Evolutionary conservation across 2,113 vertebrate genomes (phyloP), one percentile per base, ranked within the genome.

Genomic region (Oryzias curvinotus): DNA sequence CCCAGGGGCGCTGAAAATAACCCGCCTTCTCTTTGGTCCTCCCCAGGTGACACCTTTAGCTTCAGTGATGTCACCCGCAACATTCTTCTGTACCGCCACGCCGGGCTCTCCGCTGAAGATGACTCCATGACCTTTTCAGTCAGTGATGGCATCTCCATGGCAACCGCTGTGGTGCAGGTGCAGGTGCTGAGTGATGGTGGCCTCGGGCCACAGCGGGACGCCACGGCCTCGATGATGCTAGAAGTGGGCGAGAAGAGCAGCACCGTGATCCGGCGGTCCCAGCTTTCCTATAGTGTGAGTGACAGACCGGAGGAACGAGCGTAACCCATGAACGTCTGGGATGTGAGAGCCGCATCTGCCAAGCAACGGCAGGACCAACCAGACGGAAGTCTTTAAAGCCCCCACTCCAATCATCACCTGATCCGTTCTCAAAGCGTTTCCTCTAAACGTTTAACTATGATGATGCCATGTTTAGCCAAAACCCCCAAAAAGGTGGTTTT

Each of bases 91-190:
- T 99, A 99, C 14, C 77, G 91, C 1, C 97, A 98, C 0, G 87
- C 92, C 0, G 95, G 95, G 4, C 93, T 92, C 1, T 73, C 85
- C 8, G 66, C 78, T 1, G 82, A 67, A 25, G 92, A 95, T n/a
- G 96, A 98, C 84, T 80, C 87, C 79, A 88, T 98, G 90, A 92
- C 93, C 25, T 87, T 99, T 88, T 93, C 94, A 0, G 95, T 98
- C 41, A 95, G 95, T 0, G 95, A 98, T 0, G 95, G 96, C 0
- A 74, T 92, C 52, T 91, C 92, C 15, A 91, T 91, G 13, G 92
- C 91, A 1, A 90, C 85, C 4, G 80, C 91, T 0, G 79, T 90
- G 41, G 89, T 99, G 83, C 91, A 89, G 68, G 95, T 98, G 65
- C 62, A 77, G 4, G 92, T 98, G 74, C 81, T 91, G 23, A 88